Evolutionary conservation across 2,113 vertebrate genomes (phyloP).

Genomic region (Centropus bengalensis): DNA sequence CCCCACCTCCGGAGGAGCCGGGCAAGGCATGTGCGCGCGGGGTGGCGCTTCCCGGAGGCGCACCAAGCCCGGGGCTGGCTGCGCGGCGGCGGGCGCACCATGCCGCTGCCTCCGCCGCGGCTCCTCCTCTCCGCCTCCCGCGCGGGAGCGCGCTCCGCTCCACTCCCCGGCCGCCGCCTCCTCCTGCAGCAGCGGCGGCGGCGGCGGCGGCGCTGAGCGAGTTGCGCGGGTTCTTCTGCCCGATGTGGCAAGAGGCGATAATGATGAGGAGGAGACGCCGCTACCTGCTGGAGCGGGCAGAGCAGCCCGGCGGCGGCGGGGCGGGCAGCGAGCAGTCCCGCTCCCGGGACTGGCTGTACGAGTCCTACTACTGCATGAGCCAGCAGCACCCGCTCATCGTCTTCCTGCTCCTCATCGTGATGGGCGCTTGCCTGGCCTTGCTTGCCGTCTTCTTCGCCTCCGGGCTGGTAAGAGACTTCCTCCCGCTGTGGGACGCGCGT

Average conservation of each 20-base stretch:
- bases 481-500: neutral
- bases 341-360: slow-evolving; percentile 95
- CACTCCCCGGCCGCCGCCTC: slow-evolving; percentile 13
- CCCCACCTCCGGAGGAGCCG: neutral
- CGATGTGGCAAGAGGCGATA: slow-evolving; percentile 89
- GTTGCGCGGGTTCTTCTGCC: slow-evolving; percentile 10
- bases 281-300: slow-evolving; percentile 83
- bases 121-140: slow-evolving; percentile 36
- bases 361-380: slow-evolving; percentile 98
- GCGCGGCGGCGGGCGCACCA: neutral
- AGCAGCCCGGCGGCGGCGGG: slow-evolving; percentile 55
- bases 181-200: slow-evolving; percentile 34
- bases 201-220: slow-evolving; percentile 19
- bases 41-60: slow-evolving; percentile 20
- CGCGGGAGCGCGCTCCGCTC: slow-evolving; percentile 44
- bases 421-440: slow-evolving; percentile 94
- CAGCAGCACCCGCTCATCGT: slow-evolving; percentile 98
- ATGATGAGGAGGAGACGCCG: slow-evolving; percentile 86
- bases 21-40: slow-evolving; percentile 15
- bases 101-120: slow-evolving; percentile 24
- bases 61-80: neutral
- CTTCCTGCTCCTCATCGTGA: slow-evolving; percentile 96
- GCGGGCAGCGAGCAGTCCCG: slow-evolving; percentile 73
- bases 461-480: slow-evolving; percentile 87
- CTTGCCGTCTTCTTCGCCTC: slow-evolving; percentile 96